phyloP scores from a whole-genome alignment of 2,113 vertebrate genomes.

The Chaetodon auriga region DNA sequence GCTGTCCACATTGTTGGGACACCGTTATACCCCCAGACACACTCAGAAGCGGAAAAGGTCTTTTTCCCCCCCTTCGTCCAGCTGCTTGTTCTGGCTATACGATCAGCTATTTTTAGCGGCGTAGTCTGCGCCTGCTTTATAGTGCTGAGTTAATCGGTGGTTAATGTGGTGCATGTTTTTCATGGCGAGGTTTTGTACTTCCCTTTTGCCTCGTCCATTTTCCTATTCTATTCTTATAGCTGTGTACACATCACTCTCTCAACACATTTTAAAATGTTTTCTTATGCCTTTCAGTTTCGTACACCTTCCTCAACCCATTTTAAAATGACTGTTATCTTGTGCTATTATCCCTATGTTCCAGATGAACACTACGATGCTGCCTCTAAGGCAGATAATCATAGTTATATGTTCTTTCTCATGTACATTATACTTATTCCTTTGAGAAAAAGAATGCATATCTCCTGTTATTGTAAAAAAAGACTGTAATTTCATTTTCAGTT shows the following conservation, averaged over 20 bases:
- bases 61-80: constrained; percentile 18
- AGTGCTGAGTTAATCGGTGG: constrained; percentile 60
- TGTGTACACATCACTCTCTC: constrained; percentile 4
- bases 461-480: not conserved
- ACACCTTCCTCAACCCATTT: not conserved
- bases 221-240: not conserved
- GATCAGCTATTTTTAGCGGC: constrained; percentile 77
- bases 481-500: not conserved
- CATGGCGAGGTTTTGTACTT: not conserved
- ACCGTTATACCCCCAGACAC: constrained; percentile 28
- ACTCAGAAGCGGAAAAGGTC: constrained; percentile 20
- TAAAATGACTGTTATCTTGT: not conserved
- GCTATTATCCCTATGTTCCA: not conserved
- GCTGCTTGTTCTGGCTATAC: constrained; percentile 73
- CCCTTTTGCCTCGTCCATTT: not conserved
- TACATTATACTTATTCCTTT: not conserved
- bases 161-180: constrained; percentile 44
- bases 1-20: constrained; percentile 56
- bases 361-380: not conserved
- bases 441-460: not conserved
- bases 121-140: constrained; percentile 55
- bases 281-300: not conserved
- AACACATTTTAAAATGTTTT: not conserved
- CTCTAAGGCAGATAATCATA: not conserved
- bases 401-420: not conserved